phyloP scores from a whole-genome alignment of 2,113 vertebrate genomes.

The Megalops atlanticus region DNA sequence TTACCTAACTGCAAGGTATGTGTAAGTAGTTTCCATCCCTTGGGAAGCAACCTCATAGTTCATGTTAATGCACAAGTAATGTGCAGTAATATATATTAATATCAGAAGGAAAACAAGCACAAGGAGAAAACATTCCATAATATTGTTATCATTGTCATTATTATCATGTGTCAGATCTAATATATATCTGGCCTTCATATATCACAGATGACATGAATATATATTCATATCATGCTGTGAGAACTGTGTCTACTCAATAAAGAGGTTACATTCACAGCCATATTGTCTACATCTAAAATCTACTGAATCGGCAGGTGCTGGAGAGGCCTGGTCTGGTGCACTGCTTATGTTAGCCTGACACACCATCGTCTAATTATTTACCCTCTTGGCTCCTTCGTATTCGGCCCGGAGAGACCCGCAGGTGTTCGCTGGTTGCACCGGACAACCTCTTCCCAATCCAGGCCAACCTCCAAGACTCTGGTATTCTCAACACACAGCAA shows the following conservation, averaged over 20 bases:
- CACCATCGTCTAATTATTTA: background rate
- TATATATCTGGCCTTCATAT: background rate
- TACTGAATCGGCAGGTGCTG: background rate
- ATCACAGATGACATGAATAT: background rate
- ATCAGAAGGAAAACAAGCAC: no score
- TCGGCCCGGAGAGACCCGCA: background rate
- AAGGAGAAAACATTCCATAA: no score
- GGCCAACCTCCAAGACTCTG: conserved; percentile 9
- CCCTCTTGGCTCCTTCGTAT: background rate
- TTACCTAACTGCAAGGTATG: no score
- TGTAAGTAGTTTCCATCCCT: no score
- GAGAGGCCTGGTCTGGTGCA: background rate
- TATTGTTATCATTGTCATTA: background rate
- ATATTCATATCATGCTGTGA: background rate
- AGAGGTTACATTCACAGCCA: background rate
- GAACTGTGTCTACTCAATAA: background rate
- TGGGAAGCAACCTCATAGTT: no score
- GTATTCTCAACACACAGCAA: background rate
- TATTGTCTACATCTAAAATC: background rate
- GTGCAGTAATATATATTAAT: no score
- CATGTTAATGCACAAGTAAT: no score
- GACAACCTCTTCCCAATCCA: conserved; percentile 4
- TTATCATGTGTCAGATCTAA: background rate
- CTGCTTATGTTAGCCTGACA: background rate
- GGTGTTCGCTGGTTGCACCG: background rate